Evolutionary conservation across 2,113 vertebrate species (phyloP), one percentile per base, ranked within the genome.

Genomic region (Ancistrus triradiatus): DNA sequence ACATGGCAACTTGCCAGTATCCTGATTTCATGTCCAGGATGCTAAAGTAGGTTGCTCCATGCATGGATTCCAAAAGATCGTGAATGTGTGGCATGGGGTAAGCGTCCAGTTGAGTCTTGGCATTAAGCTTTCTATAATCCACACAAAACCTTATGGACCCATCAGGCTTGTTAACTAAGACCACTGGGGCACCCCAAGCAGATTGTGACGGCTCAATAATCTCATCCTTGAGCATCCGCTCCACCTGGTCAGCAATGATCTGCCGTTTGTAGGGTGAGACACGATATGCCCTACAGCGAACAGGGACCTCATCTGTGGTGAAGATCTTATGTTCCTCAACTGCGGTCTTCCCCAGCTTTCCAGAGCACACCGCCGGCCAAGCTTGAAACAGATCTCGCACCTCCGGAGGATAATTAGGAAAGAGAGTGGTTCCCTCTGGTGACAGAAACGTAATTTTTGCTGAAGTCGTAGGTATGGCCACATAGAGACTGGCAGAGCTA

Each of bases 11-110:
- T 13, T 49, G 21, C 19, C 46, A 49, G 11, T 22, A 24, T 8
- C 46, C 46, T 10, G 46, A 49, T 13, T 24, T 49, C 11, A 49
- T 13, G 15, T 49, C 9, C 9, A 49, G 22, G 14, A 25, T 11
- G 38, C 42, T 59, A 27, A 59, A 59, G 11, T 46, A 59, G 11
- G 5, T 9, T 10, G 42, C 24, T 1, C 25, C 57, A 3, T 27
- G 17, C 7, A 59, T 31, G 0, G 15, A 59, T 18, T 59, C 24
- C 22, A 59, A 18, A 15, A 59, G 46, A 1, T 59, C 25, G 19
- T 59, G 57, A 6, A 59, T 33, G 11, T 46, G 9, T 2, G 17
- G 24, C 40, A 59, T 47, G 7, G 25, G 57, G 15, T 49, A 49
- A 8, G 46, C 46, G 15, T 49, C 46, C 24, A 24, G 46, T 19